phyloP scores from a whole-genome alignment of 2,888 invertebrate species.

The Dioctria rufipes region DNA sequence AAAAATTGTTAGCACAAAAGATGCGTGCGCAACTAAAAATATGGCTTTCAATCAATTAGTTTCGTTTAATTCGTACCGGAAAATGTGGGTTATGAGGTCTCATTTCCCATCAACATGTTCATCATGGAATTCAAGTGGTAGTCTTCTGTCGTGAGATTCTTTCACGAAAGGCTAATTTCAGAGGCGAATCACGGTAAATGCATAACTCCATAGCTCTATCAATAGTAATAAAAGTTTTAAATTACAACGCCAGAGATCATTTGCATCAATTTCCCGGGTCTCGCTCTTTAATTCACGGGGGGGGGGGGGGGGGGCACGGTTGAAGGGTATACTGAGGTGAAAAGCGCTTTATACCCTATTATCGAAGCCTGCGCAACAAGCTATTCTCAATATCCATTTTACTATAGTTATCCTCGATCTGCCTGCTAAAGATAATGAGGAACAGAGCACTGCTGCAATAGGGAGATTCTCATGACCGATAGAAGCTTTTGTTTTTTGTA shows the following conservation, averaged over 20 bases:
- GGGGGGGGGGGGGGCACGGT: background rate
- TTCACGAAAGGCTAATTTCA: conserved; percentile 46
- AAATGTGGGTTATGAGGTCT: conserved; percentile 46
- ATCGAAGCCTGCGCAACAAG: background rate
- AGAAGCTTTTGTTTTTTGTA: conserved; percentile 10
- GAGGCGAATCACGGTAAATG: conserved; percentile 38
- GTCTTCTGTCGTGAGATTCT: conserved; percentile 29
- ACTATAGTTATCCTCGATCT: conserved; percentile 15
- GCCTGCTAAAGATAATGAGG: conserved; percentile 30
- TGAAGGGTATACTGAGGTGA: background rate
- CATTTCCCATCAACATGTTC: conserved; percentile 32
- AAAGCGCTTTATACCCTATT: background rate
- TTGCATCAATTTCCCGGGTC: conserved; percentile 48
- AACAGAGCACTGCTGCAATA: background rate
- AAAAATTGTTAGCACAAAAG: no score
- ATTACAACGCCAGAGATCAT: conserved; percentile 44
- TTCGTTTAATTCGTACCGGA: conserved; percentile 20
- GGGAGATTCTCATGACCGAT: conserved; percentile 29
- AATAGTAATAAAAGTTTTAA: conserved; percentile 38
- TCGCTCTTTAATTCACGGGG: conserved; percentile 29
- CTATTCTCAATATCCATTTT: background rate
- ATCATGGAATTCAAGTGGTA: conserved; percentile 23
- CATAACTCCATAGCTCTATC: conserved; percentile 14
- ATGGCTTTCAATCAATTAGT: conserved; percentile 29
- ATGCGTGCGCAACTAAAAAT: no score